phyloP scores from a whole-genome alignment of 64 coral and sea anemone species.

The Montipora efflorescens region DNA sequence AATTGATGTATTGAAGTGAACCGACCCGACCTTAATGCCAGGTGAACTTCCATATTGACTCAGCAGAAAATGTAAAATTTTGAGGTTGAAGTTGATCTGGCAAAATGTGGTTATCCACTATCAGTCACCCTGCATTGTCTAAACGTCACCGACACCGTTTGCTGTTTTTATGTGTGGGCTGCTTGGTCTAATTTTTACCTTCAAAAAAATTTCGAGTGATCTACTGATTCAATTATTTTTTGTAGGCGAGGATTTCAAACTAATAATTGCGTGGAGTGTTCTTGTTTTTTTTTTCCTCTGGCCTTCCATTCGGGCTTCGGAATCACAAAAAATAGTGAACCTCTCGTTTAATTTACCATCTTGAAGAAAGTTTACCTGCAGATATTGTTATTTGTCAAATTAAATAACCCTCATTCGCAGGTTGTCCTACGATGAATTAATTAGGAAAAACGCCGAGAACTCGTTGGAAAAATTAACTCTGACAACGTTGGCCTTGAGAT shows the following conservation, averaged over 20 bases:
- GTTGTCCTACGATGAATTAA: conserved; percentile 49
- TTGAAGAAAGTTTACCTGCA: conserved; percentile 6
- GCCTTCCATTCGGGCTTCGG: background rate
- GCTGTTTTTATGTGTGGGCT: background rate
- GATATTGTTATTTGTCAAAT: conserved; percentile 47
- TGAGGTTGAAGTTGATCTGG: background rate
- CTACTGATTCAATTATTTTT: background rate
- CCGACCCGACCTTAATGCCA: background rate
- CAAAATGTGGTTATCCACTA: background rate
- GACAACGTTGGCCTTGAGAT: background rate
- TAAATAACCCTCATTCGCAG: conserved; percentile 38
- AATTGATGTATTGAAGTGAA: background rate
- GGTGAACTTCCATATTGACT: background rate
- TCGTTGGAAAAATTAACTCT: background rate
- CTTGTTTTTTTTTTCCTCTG: too few species aligned
- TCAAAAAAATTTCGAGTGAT: too few species aligned
- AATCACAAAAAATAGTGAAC: background rate
- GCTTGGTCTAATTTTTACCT: background rate
- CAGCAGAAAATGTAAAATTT: background rate
- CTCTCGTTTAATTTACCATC: background rate
- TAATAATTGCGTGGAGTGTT: too few species aligned
- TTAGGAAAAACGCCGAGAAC: conserved; percentile 32
- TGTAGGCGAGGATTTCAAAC: background rate
- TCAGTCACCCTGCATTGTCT: background rate
- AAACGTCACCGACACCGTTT: background rate